Evolutionary conservation across 2,888 invertebrate species (phyloP), one percentile per base, ranked within the genome.

Genomic region (Sinohyriopsis cumingii): DNA sequence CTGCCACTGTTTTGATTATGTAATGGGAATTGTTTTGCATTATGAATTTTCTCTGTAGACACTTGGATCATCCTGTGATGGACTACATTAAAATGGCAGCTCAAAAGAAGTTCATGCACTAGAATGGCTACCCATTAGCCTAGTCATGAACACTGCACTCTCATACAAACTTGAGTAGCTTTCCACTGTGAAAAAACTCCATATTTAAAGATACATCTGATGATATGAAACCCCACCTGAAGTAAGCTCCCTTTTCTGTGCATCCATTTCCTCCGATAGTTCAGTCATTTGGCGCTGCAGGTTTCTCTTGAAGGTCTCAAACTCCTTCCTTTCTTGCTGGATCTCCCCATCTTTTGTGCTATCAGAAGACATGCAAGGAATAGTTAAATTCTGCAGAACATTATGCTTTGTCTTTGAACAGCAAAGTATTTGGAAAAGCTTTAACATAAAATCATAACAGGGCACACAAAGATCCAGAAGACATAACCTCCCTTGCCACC

Each of bases 261-360:
- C 75, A 63, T 87, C 86, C 70, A 88, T 76, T 69, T 89, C 88
- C 65, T 86, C 85, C 69, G 89, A 87, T 6, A 88, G 75, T 63
- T 87, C 85, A 24, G 78, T 81, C 63, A 89, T 71, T 63, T 86
- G 80, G n/a, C 81, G 72, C 68, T 89, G 86, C 19, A 88, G 73
- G 55, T 84, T 83, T 59, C 89, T 81, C 68, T 85, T 85, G 66
- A 86, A 82, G 18, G 77, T 73, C 69, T 89, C 89, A 80, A 87
- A 85, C 60, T 87, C 85, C 56, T 79, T 80, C 45, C 89, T 75
- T 65, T 89, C 89, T 56, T 82, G 77, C 54, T 84, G 72, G 9
- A 89, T 60, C 73, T 88, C 88, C 22, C 76, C 73, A 80, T 88
- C 87, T 71, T 88, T 88, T 19, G 73, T 77, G 63, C 85, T 84